Base-by-base conservation (phyloP, 2,797 vertebrate genomes). In the Pseudochaenichthys georgianus region DNA sequence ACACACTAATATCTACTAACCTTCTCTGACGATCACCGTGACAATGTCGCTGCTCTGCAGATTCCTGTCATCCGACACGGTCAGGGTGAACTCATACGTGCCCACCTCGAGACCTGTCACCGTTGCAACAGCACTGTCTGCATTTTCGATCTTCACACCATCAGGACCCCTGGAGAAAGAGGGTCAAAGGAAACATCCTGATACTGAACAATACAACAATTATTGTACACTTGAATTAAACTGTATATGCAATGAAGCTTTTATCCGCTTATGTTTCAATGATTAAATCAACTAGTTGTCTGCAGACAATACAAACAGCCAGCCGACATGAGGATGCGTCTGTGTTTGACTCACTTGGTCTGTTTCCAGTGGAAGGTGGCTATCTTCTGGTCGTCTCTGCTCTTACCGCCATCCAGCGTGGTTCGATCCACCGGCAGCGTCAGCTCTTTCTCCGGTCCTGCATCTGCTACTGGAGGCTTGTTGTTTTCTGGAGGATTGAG, bases 381-480 rank as follows among this genome's bases (percentile, higher is more conserved):
- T 1, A 99, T 99, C 88, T 96, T 97, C 94, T 99, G 98, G 92
- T 99, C 98, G 21, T 99, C 98, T 0, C 85, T 94, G 93, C 98
- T 99, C 89, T 96, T 98, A 85, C 96, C 98, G 88, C 97, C 98
- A 55, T 99, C 97, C 86, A 99, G 93, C 12, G 93, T 97, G 70
- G 98, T 99, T 75, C 95, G 95, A 80, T 99, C 98, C 13, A 99
- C 95, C 0, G 98, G 98, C 71, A 99, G 95, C 9, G 96, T 99
- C 86, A 99, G 93, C 86, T 99, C 98, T 79, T 99, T 99, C 90
- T 99, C 97, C 21, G 98, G 98, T 57, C 98, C 98, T 23, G 98
- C 97, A 58, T 99, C 96, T 3, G 98, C 98, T 69, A 93, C 91
- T 2, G 98, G 98, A 0, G 98, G 94, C 70, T 99, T 98, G 82